Evolutionary conservation across 2,888 invertebrate species (phyloP).

Genomic region (Lasioglossum vierecki): DNA sequence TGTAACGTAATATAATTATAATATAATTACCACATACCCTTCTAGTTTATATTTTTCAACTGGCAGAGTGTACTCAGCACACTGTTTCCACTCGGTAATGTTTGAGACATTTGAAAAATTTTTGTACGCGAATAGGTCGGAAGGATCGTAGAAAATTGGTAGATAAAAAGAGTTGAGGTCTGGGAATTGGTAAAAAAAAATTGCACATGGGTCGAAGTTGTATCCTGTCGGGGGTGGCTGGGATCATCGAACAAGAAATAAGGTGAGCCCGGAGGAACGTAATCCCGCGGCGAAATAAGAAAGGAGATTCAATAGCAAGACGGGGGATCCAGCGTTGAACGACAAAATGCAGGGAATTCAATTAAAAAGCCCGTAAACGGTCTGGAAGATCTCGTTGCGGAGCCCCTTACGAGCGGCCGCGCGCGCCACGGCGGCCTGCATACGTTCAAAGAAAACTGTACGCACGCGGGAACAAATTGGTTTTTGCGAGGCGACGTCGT

Average conservation of each 20-base stretch:
- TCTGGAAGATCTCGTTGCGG: background rate
- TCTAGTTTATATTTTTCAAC: background rate
- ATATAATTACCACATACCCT: too few species aligned
- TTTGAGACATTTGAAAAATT: background rate
- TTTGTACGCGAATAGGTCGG: background rate
- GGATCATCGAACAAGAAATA: background rate
- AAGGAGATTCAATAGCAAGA: background rate
- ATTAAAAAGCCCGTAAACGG: constrained; percentile 24
- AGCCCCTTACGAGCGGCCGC: constrained; percentile 7
- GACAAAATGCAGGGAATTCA: constrained; percentile 14
- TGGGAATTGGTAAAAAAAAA: background rate
- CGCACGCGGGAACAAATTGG: constrained; percentile 44
- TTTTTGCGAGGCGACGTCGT: constrained; percentile 36
- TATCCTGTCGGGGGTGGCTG: background rate
- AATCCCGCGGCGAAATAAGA: constrained; percentile 13
- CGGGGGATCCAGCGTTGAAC: constrained; percentile 6
- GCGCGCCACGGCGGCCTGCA: constrained; percentile 2
- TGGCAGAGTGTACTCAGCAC: background rate
- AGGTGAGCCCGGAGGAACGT: background rate
- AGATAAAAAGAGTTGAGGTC: background rate
- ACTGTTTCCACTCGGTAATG: background rate
- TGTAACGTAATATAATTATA: too few species aligned
- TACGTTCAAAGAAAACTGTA: constrained; percentile 37
- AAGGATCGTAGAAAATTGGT: background rate
- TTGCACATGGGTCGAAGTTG: background rate